These are phyloP conservation scores for Ictalurus furcatus DNA, from an alignment of 2,113 vertebrate genomes.

Conservation along the genomic window DNA sequence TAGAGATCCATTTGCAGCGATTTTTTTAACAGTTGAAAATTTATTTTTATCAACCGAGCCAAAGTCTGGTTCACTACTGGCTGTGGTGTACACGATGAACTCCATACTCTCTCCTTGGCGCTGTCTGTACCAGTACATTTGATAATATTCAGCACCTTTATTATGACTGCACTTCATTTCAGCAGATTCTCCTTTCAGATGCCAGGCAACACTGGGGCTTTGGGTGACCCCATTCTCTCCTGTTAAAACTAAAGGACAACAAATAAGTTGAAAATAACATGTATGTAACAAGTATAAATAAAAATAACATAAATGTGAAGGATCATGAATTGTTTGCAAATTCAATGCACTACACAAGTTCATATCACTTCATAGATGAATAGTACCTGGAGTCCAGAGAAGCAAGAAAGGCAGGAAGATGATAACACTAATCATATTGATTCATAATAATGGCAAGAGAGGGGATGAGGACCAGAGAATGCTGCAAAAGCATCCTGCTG, in stretches of 20 bases:
- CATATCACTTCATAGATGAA: not conserved
- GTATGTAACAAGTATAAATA: too few relatives aligned
- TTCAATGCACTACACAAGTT: not conserved
- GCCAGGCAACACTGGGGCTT: conserved; percentile 12
- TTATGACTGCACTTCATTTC: conserved; percentile 44
- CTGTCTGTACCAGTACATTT: conserved; percentile 71
- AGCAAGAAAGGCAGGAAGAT: conserved; percentile 11
- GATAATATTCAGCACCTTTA: rapidly evolving
- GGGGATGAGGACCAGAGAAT: not conserved
- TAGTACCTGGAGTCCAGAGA: not conserved
- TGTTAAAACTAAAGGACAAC: not conserved
- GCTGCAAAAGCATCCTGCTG: not conserved
- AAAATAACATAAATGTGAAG: not conserved
- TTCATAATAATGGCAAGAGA: not conserved
- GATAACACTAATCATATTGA: conserved; percentile 8
- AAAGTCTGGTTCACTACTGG: not conserved
- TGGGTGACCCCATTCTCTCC: conserved; percentile 49
- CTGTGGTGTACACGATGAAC: conserved; percentile 35
- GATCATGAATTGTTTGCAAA: not conserved
- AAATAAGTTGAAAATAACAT: not conserved
- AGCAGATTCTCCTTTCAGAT: conserved; percentile 20
- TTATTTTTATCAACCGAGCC: not conserved
- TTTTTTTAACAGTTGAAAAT: not conserved
- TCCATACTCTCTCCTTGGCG: conserved; percentile 52
- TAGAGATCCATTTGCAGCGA: conserved; percentile 50